Evolutionary conservation across 2,888 invertebrate species (phyloP), one percentile per base, ranked within the genome.

Genomic region (Drosophila testacea): DNA sequence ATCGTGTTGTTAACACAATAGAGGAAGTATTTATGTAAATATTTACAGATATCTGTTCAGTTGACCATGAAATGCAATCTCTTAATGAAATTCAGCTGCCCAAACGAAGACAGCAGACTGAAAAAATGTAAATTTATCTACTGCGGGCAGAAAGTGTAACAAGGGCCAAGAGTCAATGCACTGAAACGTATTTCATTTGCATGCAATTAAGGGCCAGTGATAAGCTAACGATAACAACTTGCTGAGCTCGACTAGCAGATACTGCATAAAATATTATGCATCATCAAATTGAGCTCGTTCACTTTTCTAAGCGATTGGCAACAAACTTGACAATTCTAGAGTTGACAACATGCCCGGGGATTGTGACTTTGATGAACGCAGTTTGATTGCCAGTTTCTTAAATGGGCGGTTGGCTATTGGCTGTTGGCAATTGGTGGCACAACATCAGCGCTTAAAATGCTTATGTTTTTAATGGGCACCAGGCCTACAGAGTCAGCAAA

Each of bases 131-230:
- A 79, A 71, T 79, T 70, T 28, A 30, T 10, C 10, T 48, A 64
- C 67, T 60, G 73, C 57, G 84, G n/a, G 68, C 79, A 81, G 88
- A 87, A 85, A 85, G 88, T 88, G 88, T 82, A 83, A 83, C 88
- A 77, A 74, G 57, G 67, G 74, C 61, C 60, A 51, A 64, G 51
- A 67, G 70, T 67, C 72, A 77, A 72, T 75, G 77, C 46, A 59
- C 77, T 55, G 51, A 46, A 10, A 47, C 41, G 54, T 68, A 80
- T 80, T 66, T 66, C 57, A 83, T 83, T 88, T 78, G 68, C 86
- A 85, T 83, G 60, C 83, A 85, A 88, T 88, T 83, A 88, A 66
- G 66, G 63, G 6, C 7, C 13, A 50, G 44, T 59, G 71, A 67
- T 74, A 80, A 77, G 52, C 47, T 39, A 47, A 54, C 9, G 51